Base-by-base conservation (phyloP, 2,113 vertebrate species). In the Emydura subglobosa region DNA sequence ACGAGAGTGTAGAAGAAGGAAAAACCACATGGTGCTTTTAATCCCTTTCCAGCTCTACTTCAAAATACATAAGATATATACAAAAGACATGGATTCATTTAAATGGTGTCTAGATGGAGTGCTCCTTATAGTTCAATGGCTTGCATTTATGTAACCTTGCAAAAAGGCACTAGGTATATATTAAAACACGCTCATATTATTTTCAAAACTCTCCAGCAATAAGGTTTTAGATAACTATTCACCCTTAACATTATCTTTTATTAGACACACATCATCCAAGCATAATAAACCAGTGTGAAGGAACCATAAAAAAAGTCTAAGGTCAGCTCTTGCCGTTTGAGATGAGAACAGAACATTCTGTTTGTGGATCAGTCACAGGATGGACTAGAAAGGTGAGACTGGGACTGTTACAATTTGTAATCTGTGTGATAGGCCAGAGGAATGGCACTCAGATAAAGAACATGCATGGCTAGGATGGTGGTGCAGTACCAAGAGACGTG, bases 261-360 rank as follows among this genome's bases (percentile, higher is more conserved):
- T 89, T 57, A 86, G 83, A 81, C 91, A 89, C 91, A 89, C 91
- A 94, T 74, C 81, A 95, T 3, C 50, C 88, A 53, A 94, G 86
- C 85, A 95, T 87, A 95, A 95, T 83, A 89, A 91, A 87, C 0
- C 0, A 14, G 55, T 95, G 93, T 80, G 90, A 95, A 94, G 57
- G 78, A 92, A 92, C 47, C 19, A 61, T 22, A 54, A 86, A 87
- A 93, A 87, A 31, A 2, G 49, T 72, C 19, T 72, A 72, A 2
- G n/a, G n/a, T 68, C 65, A n/a, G 13, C 65, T 68, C 65, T n/a
- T 34, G 34, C 65, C 8, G 7, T 39, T 39, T 0, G 0, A 84
- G 51, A 61, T 84, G 51, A 72, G 82, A 92, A 61, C 51, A 91
- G 79, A 74, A 50, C 0, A 3, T 87, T 96, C 92, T 79, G 54